Conservation (phyloP, 2,113 vertebrate species). For the Rhipidura dahli region DNA sequence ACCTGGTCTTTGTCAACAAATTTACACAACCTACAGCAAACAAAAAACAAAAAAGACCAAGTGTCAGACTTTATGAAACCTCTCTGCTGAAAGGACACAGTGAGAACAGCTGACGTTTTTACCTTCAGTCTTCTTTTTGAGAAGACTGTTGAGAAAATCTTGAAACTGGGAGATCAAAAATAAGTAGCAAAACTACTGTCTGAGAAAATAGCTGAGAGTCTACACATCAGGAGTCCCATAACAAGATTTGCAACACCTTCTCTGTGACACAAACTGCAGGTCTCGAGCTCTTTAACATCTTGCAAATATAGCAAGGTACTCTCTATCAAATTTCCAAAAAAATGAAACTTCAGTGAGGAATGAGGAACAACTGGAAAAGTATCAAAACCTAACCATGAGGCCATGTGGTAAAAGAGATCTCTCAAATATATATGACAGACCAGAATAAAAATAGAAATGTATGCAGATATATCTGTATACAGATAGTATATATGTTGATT, state of each 20-base stretch:
- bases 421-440: background rate
- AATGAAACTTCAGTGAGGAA: background rate
- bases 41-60: background rate
- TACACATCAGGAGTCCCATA: background rate
- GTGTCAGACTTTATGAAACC: background rate
- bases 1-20: background rate
- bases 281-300: background rate
- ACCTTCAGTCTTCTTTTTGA: background rate
- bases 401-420: background rate
- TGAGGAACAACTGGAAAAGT: background rate
- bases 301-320: background rate
- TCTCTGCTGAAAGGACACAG: rapidly evolving
- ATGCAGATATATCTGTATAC: too few relatives aligned
- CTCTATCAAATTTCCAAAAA: background rate
- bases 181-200: background rate
- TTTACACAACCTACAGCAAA: background rate
- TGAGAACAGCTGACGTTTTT: background rate
- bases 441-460: background rate
- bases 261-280: background rate
- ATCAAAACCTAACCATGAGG: background rate
- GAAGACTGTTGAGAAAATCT: background rate
- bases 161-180: background rate
- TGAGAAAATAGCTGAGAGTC: background rate
- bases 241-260: background rate
- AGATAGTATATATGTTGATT: background rate